A percentile compares a stretch with the other conserved stretches of the same genome.
Conservation (phyloP, 2,113 vertebrate genomes). For the Australoheros scitulus region DNA sequence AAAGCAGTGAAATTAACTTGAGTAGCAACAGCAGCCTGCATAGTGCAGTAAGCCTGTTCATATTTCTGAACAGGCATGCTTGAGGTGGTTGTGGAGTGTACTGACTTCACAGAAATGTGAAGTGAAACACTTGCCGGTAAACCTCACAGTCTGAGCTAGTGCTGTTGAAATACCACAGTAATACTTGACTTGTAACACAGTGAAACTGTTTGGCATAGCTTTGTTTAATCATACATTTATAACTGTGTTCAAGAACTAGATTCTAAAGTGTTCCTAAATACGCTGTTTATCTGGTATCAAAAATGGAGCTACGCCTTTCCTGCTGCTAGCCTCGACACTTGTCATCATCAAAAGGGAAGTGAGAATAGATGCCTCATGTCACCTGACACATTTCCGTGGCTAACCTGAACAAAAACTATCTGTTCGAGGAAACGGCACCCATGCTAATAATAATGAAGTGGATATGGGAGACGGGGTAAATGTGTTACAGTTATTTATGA, state of each 20-base stretch:
- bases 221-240: conserved; percentile 5
- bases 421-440: conserved; percentile 31
- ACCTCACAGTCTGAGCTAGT: background rate
- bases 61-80: background rate
- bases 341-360: conserved; percentile 72
- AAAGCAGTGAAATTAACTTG: background rate
- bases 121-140: conserved; percentile 60
- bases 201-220: background rate
- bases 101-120: conserved; percentile 51
- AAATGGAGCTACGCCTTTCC: conserved; percentile 51
- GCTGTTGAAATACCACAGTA: conserved; percentile 15
- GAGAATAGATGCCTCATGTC: conserved; percentile 65
- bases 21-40: background rate
- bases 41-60: background rate
- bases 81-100: background rate
- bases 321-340: conserved; percentile 28
- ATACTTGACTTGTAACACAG: background rate
- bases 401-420: conserved; percentile 32
- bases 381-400: conserved; percentile 52
- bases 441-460: background rate
- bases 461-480: background rate
- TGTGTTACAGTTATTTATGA: background rate
- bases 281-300: conserved; percentile 30
- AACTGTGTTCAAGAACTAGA: background rate
- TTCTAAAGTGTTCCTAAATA: background rate